Evolutionary conservation across 2,797 vertebrate species (phyloP), one percentile per base, ranked within the genome.

Genomic region (Taeniopygia guttata): DNA sequence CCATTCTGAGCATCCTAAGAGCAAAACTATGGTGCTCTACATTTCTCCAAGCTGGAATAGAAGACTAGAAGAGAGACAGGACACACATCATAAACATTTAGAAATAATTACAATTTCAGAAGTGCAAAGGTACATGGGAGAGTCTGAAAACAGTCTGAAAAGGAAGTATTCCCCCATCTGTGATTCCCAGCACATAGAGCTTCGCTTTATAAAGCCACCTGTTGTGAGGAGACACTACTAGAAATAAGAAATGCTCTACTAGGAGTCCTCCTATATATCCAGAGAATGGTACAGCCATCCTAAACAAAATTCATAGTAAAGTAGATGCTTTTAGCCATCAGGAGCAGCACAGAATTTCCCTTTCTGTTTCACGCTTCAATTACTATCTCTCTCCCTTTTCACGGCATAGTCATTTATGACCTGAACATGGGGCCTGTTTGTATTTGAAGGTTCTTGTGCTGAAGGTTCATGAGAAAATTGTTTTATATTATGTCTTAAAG

Each of bases 351-450:
- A 6, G 30, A 66, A 66, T 43, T 77, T 74, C 40, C 48, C 11
- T 25, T 52, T 67, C 18, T 12, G 51, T 34, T 88, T 70, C 38
- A 67, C 4, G 3, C 49, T 60, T 54, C 16, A 59, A 48, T 84
- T 74, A 58, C 8, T 40, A 88, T 8, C 29, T 45, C 52, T 49
- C 51, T n/a, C 10, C 7, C 13, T 20, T 87, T 52, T 54, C 14
- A 66, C 2, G 6, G 20, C 13, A 56, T 22, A 87, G 36, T 15
- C 16, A 72, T 42, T 68, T 34, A 34, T 7, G 12, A 51, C 26
- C 58, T 68, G 18, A 84, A 88, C 5, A 6, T 0, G 30, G 6
- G 16, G 32, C 29, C 56, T 0, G 2, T 18, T 46, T 3, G 3
- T 40, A 56, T 58, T 68, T 64, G 34, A 84, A 72, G 9, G 12